Evolutionary conservation across 2,113 vertebrate species (phyloP), one percentile per base, ranked within the genome.

Genomic region (Carollia perspicillata): DNA sequence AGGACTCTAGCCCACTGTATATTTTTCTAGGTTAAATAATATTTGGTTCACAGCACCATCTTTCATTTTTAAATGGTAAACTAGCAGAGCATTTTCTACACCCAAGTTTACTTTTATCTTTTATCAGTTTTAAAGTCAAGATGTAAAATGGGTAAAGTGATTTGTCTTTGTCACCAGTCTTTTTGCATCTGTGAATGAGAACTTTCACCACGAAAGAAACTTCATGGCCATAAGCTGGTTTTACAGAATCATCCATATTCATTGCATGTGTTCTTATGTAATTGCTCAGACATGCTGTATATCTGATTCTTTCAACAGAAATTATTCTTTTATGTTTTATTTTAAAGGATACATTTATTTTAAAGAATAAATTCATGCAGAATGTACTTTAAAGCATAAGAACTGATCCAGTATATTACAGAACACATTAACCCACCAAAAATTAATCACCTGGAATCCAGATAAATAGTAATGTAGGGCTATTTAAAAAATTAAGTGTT

Each of bases 341-440:
- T 96, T 94, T 84, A 23, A 86, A 69, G 83, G 86, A 33, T 51
- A 81, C 84, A 79, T 69, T 92, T n/a, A 85, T 94, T 96, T 94
- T 84, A 23, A 86, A 69, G 83, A 88, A 33, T 93, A 79, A 84
- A 72, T 75, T 10, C 77, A 23, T 49, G 8, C 14, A 5, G 8
- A 94, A 26, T n/a, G 49, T 69, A 42, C 17, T 80, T 86, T 74
- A 71, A 28, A n/a, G 47, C 2, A n/a, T 84, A 88, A 66, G 30
- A 91, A 93, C 97, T 81, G 65, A 88, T 58, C 1, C 30, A 92
- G 49, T 77, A 40, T 40, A 58, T 81, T 66, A 13, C 23, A 96
- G 26, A 95, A 89, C 83, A 71, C 90, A 60, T 65, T 89, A 92
- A 55, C 40, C 6, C n/a, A 93, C 2, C 1, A 35, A 55, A 53